Evolutionary conservation across 2,113 vertebrate species (phyloP), one percentile per base, ranked within the genome.

Genomic region (Vanacampus margaritifer): DNA sequence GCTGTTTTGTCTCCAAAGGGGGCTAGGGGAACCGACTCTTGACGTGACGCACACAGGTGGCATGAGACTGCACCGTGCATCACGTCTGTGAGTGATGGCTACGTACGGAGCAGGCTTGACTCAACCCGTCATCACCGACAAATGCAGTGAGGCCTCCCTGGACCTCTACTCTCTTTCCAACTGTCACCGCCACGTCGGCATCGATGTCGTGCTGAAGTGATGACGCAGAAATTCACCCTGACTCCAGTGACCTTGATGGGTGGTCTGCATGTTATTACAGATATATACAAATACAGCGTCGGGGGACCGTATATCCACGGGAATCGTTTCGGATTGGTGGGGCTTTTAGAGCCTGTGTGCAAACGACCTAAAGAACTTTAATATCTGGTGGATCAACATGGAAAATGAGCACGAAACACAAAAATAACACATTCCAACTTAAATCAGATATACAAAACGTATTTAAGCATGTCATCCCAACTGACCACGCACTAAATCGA

Each of bases 31-130:
- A 48, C 1, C 19, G 17, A 48, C 1, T 56, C 26, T 32, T 57
- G 26, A 57, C 26, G 16, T 32, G 26, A 57, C 0, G 54, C 28
- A 19, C 76, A 73, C 86, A 83, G 85, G 84, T 87, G 85, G 82
- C 51, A 28, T 65, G 75, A 81, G 80, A 68, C 79, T 26, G 78
- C 69, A 53, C 76, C 10, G 24, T 68, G 3, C 81, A n/a, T n/a
- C n/a, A n/a, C 43, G 76, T 73, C 81, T 85, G 83, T 76, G 81
- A 88, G 72, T 85, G 88, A 88, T 68, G 71, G 79, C 84, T 84
- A 78, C 87, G 85, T 59, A 79, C 16, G 21, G 88, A 79, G 79
- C 75, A 41, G 83, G 76, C 76, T 41, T 59, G 77, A 75, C 83
- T 73, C 82, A 70, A 19, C 28, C 56, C 16, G 17, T 58, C 56